phyloP scores from a whole-genome alignment of 2,113 vertebrate species.

The Tachysurus vachellii region DNA sequence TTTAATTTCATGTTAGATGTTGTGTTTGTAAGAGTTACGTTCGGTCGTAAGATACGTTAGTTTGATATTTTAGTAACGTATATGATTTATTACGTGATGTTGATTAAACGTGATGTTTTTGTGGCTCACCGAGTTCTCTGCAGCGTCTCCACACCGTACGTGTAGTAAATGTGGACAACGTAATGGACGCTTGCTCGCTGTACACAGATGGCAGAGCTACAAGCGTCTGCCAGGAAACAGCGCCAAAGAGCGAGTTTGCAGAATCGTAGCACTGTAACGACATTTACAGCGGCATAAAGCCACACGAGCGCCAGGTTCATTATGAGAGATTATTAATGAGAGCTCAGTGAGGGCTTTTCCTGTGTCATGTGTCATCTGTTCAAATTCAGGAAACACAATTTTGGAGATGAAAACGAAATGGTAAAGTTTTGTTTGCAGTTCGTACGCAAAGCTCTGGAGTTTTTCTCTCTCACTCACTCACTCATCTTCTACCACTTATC shows the following conservation, averaged over 20 bases:
- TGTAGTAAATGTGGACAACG: neutral
- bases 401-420: neutral
- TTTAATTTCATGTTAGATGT: neutral
- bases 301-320: neutral
- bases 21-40: neutral
- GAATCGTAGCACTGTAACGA: neutral
- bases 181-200: no score
- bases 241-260: neutral
- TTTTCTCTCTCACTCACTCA: neutral
- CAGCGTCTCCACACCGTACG: neutral
- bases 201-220: conserved; percentile 5
- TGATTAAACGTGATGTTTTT: no score
- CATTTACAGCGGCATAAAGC: conserved; percentile 5
- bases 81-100: no score
- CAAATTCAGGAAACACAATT: neutral
- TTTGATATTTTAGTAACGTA: no score
- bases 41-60: neutral
- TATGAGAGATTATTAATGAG: conserved; percentile 26
- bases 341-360: neutral
- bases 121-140: neutral
- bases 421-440: neutral
- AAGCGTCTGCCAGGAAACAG: neutral
- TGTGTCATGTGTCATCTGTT: neutral
- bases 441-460: no score
- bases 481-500: no score